Evolutionary conservation across 1,140 invertebrate genomes (phyloP), one percentile per base, ranked within the genome.

Genomic region (Penaeus vannamei): DNA sequence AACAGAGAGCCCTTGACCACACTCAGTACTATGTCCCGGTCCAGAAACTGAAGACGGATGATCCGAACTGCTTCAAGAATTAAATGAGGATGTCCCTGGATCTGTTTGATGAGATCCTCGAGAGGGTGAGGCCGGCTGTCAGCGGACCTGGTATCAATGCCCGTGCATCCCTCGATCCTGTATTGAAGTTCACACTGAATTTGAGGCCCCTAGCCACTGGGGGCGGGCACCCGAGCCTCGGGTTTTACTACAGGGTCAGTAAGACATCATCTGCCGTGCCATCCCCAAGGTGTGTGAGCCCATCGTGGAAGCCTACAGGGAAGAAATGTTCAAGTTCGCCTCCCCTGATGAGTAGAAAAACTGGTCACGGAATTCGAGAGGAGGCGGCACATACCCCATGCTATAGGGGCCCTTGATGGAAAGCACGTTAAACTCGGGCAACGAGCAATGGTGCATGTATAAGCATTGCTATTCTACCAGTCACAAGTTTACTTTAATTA

Each of bases 251-350:
- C n/a, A n/a, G n/a, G n/a, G n/a, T n/a, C n/a, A n/a, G n/a, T n/a
- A n/a, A n/a, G n/a, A n/a, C n/a, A n/a, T n/a, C 36, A 36, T 36
- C 36, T 36, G 36, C 36, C 36, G 36, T 36, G 1, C 36, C 1
- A 36, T 1, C 5, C n/a, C n/a, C n/a, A n/a, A n/a, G n/a, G n/a
- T n/a, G n/a, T n/a, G n/a, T n/a, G n/a, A n/a, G n/a, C n/a, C n/a
- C n/a, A n/a, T n/a, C n/a, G n/a, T n/a, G n/a, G n/a, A n/a, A n/a
- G n/a, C n/a, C n/a, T n/a, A n/a, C n/a, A n/a, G 53, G 80, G 80
- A 83, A 23, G 53, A 61, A 61, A n/a, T 83, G 8, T 59, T 83
- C 80, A 83, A 53, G 59, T 60, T 46, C n/a, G 60, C 81, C 46
- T 26, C 81, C 3, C 81, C 1, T 83, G 46, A n/a, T 83, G 81